Evolutionary conservation across 2,888 invertebrate species (phyloP), one percentile per base, ranked within the genome.

Genomic region (Nebria brevicollis): DNA sequence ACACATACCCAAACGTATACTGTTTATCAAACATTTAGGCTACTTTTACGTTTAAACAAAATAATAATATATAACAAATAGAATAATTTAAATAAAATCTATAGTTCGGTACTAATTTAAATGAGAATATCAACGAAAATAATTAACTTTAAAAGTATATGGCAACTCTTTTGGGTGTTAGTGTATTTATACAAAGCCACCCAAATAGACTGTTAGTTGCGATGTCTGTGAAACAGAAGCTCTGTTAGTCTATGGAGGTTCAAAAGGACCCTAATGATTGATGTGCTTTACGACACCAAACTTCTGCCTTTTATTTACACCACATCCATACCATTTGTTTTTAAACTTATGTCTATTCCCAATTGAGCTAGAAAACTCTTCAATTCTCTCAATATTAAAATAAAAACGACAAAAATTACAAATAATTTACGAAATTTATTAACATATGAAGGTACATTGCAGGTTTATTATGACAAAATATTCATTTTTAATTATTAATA

Each of bases 381-480:
- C 20, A 1, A 20, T 20, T 20, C 20, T 20, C 43, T 43, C 6
- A 43, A 43, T 43, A 43, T 43, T 8, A 43, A 43, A 43, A 43
- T 43, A 43, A 43, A 54, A 54, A 54, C 34, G 5, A 34, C 34
- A 34, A 34, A 34, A 4, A 34, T 34, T 34, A 34, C 34, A 34
- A 34, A 34, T 34, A 34, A 34, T 34, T 34, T 34, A 34, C 34
- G 34, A 34, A 34, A 54, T 54, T 11, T 54, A 54, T 54, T 11
- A 2, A 54, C 8, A 54, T 54, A 11, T 54, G 4, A 54, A 54
- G 54, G 54, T 54, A 54, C 54, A 54, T 54, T 54, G 54, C 54
- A 54, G 54, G 54, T 54, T 54, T 54, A 54, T 54, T 54, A 54
- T 54, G 54, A 54, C 54, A 54, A 54, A 54, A 54, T 54, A 54